These are phyloP conservation scores for Hydrotaea cyrtoneurina DNA, from an alignment of 2,888 invertebrate species.

Conservation along the genomic window DNA sequence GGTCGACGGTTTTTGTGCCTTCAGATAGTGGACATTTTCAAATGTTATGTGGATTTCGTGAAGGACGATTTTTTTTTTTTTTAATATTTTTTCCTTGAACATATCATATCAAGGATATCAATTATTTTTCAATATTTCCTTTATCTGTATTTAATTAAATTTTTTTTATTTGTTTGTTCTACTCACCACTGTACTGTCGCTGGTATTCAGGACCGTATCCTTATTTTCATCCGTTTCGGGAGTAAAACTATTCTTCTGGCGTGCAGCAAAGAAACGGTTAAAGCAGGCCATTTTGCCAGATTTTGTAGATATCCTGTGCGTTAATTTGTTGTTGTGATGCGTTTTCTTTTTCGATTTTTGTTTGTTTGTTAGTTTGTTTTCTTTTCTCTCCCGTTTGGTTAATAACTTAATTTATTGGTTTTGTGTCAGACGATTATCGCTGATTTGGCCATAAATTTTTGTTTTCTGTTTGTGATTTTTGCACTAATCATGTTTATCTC, in stretches of 20 bases:
- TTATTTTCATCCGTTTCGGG: conserved; percentile 76
- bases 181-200: conserved; percentile 77
- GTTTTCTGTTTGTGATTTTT: conserved; percentile 31
- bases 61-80: too few species aligned
- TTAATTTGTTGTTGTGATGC: background rate
- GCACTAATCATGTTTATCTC: conserved; percentile 15
- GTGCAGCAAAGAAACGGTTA: conserved; percentile 74
- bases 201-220: conserved; percentile 75
- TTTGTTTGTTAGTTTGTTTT: conserved; percentile 18
- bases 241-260: conserved; percentile 76
- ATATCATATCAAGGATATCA: too few species aligned
- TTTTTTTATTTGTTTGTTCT: too few species aligned
- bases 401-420: conserved; percentile 34
- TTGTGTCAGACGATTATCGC: conserved; percentile 22
- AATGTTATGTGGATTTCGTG: too few species aligned
- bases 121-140: too few species aligned
- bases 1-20: too few species aligned
- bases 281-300: conserved; percentile 77
- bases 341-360: conserved; percentile 9
- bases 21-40: too few species aligned
- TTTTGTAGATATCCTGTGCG: conserved; percentile 13
- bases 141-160: too few species aligned
- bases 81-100: too few species aligned
- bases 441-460: conserved; percentile 34
- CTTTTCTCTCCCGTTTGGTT: conserved; percentile 4